Evolutionary conservation across 2,888 invertebrate species (phyloP).

Genomic region (Agrochola lychnidis): DNA sequence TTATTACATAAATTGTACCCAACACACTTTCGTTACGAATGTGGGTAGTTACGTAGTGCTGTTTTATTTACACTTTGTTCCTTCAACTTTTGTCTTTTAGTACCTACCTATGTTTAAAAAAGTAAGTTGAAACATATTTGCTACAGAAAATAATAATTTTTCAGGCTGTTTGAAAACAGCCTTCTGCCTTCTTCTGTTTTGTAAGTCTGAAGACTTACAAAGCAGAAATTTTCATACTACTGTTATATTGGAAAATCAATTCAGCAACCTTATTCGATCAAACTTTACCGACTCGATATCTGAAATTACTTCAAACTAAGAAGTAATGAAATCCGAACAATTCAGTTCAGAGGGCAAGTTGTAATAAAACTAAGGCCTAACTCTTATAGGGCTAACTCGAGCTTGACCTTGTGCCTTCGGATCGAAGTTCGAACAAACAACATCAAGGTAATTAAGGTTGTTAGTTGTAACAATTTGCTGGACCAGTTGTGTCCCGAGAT

Average conservation of each 20-base stretch:
- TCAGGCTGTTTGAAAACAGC: no score
- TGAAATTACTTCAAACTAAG: constrained; percentile 28
- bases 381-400: constrained; percentile 19
- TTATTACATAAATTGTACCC: constrained; percentile 49
- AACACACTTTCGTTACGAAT: constrained; percentile 41
- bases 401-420: constrained; percentile 21
- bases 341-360: constrained; percentile 19
- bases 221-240: neutral
- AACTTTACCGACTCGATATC: neutral
- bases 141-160: no score
- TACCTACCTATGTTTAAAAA: no score
- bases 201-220: neutral
- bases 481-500: constrained; percentile 34
- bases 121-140: no score
- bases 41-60: constrained; percentile 10
- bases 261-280: neutral
- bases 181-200: no score
- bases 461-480: constrained; percentile 32
- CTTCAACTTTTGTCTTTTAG: no score
- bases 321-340: constrained; percentile 40
- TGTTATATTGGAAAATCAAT: neutral
- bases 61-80: constrained; percentile 29
- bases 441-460: constrained; percentile 31
- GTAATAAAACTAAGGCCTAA: constrained; percentile 24
- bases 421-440: constrained; percentile 42